These are phyloP conservation scores for Elanus axillaris DNA, from an alignment of 2,113 vertebrate species.

Conservation along the genomic window DNA sequence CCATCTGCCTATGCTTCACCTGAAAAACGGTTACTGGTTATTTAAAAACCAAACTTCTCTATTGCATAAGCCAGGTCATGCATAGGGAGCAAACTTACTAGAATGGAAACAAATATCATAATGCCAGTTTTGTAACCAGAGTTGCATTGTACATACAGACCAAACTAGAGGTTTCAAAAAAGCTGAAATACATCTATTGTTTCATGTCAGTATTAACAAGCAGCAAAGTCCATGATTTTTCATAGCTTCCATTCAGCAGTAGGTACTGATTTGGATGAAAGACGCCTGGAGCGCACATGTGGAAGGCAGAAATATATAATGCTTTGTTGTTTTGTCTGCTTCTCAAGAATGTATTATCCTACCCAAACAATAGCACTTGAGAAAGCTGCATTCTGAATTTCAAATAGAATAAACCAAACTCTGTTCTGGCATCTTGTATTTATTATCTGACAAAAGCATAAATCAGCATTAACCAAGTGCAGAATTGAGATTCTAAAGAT, in stretches of 20 bases:
- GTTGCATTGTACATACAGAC: neutral
- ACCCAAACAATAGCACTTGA: neutral
- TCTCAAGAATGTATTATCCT: neutral
- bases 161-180: neutral
- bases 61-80: neutral
- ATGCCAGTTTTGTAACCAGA: neutral
- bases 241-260: neutral
- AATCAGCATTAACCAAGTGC: neutral
- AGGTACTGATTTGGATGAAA: neutral
- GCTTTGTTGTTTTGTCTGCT: neutral
- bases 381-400: neutral
- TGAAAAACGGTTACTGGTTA: neutral
- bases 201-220: neutral
- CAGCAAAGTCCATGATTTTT: neutral
- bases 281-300: neutral
- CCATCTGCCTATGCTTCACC: neutral
- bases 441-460: slow-evolving; percentile 19
- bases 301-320: neutral
- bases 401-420: neutral
- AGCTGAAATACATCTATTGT: neutral
- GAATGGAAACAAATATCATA: neutral
- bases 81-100: neutral
- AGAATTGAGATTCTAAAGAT: neutral
- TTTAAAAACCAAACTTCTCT: neutral
- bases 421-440: neutral